These are phyloP conservation scores for Haemorhous mexicanus DNA, from an alignment of 2,113 vertebrate genomes.

Conservation along the genomic window DNA sequence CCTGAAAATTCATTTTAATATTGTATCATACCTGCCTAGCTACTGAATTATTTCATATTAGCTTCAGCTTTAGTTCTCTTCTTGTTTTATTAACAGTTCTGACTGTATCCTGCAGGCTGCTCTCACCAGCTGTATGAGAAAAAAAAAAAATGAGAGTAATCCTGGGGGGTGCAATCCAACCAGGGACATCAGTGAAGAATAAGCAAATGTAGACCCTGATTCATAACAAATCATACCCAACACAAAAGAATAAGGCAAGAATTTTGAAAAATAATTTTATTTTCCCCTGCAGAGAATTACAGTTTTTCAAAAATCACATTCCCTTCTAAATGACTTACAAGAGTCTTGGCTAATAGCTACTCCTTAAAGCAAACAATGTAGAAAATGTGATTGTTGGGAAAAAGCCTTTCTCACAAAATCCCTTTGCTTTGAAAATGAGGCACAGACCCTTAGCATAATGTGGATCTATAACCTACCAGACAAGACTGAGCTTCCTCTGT, in stretches of 20 bases:
- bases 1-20: not conserved
- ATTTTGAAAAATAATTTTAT: not conserved
- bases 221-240: not conserved
- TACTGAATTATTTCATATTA: not conserved
- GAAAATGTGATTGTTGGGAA: not conserved
- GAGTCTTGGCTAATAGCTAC: not conserved
- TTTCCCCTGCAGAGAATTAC: not conserved
- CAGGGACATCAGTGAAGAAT: not conserved
- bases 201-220: not conserved
- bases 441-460: not conserved
- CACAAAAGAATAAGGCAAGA: not conserved
- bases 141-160: not conserved
- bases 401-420: not conserved
- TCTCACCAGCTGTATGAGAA: not conserved
- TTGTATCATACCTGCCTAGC: not conserved
- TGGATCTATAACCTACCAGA: not conserved
- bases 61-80: not conserved
- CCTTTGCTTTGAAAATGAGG: not conserved
- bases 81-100: not conserved
- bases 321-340: not conserved
- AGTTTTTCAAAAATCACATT: not conserved
- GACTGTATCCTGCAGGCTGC: not conserved
- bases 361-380: not conserved
- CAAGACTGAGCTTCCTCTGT: not conserved
- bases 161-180: not conserved